Base-by-base conservation (phyloP, 2,888 invertebrate genomes). In the Melanostoma scalare region DNA sequence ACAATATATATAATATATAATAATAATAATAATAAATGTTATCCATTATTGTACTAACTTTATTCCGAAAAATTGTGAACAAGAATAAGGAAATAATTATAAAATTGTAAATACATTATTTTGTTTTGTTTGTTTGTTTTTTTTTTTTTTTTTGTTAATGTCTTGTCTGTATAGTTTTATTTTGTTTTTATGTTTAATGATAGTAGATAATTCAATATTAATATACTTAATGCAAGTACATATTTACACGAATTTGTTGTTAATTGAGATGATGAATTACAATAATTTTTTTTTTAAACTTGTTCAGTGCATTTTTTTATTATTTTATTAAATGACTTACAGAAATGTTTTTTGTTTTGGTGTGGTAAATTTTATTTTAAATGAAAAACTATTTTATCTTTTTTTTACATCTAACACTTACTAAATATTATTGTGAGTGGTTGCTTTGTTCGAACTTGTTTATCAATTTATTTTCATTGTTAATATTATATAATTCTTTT, bases 11-110 rank as follows among this genome's bases (percentile, higher is more conserved):
- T 86, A 86, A 86, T 86, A 79, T 75, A 87, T 86, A 4, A 87
- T 88, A 86, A 86, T 87, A 87, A 86, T 67, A 86, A 86, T 87
- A 85, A 86, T 86, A 85, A 85, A 85, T 75, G 75, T 84, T 85
- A 85, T 68, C 85, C 75, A 72, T 80, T 85, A 85, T 85, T 85
- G 85, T 85, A 85, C 85, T 85, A 80, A 80, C 61, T 85, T 79
- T 85, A 85, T 85, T 84, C 84, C 84, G 84, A 84, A 84, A 84
- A 84, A 84, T 79, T 75, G 84, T 79, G 84, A 84, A 84, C 84
- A 84, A 84, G 84, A 84, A 79, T 79, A 79, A 75, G 84, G 84
- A 84, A 84, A 84, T 84, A 84, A 84, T 84, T 84, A 84, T 79
- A 84, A 84, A 84, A 84, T 84, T 84, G 84, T 84, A 84, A 84